Evolutionary conservation across 2,113 vertebrate species (phyloP).

Genomic region (Isurus oxyrinchus): DNA sequence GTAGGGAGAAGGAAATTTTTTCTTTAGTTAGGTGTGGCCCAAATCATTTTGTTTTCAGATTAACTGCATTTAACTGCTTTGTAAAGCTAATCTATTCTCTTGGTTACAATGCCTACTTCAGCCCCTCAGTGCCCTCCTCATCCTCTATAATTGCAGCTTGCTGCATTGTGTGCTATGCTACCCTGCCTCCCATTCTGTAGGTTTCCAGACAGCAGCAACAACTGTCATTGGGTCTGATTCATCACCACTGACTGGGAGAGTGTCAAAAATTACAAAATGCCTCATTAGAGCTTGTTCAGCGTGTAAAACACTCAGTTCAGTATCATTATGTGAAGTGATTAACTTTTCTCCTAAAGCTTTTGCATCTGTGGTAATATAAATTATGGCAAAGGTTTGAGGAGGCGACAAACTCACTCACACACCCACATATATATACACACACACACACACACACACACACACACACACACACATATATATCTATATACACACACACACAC

Average conservation of each 20-base stretch:
- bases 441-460: background rate
- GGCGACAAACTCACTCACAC: background rate
- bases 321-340: slow-evolving; percentile 7
- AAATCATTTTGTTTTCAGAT: too few relatives aligned
- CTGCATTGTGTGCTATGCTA: background rate
- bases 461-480: too few relatives aligned
- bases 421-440: background rate
- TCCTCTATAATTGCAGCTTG: background rate
- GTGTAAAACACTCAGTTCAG: background rate
- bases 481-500: too few relatives aligned
- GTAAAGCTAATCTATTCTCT: background rate
- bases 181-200: background rate
- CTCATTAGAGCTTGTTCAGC: background rate
- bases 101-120: background rate
- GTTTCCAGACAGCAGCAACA: background rate
- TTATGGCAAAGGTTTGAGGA: background rate
- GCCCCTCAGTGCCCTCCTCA: background rate
- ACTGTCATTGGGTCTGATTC: background rate
- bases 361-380: background rate
- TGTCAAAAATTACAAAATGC: background rate
- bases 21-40: background rate
- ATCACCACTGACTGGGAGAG: background rate
- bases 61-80: background rate
- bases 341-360: background rate
- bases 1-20: background rate